Conservation (phyloP, 1,140 invertebrate genomes). For the Luehdorfia chinensis region DNA sequence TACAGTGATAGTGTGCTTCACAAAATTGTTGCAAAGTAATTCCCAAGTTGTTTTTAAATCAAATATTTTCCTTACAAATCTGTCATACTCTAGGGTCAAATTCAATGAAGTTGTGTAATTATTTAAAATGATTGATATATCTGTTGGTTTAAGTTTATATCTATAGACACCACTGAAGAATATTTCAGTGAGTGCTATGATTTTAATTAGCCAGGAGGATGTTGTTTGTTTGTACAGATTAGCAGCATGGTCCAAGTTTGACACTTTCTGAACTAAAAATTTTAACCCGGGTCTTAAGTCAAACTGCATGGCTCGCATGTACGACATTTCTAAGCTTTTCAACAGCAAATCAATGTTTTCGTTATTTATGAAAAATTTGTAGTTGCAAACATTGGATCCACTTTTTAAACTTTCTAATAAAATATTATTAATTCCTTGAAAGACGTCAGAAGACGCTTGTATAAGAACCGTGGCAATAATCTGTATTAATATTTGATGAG, state of each 20-base stretch:
- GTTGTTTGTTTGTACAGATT: slow-evolving; percentile 96
- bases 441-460: slow-evolving; percentile 78
- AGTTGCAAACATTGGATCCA: slow-evolving; percentile 73
- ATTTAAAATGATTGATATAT: slow-evolving; percentile 82
- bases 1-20: slow-evolving; percentile 58
- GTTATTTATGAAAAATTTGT: slow-evolving; percentile 74
- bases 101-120: slow-evolving; percentile 74
- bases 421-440: slow-evolving; percentile 78
- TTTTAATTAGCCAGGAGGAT: slow-evolving; percentile 92
- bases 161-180: slow-evolving; percentile 82
- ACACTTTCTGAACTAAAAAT: slow-evolving; percentile 95
- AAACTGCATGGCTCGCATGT: slow-evolving; percentile 89
- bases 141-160: slow-evolving; percentile 79
- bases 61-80: slow-evolving; percentile 77
- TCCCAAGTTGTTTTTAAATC: slow-evolving; percentile 80
- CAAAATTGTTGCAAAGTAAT: slow-evolving; percentile 76
- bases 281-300: slow-evolving; percentile 93
- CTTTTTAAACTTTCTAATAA: slow-evolving; percentile 78
- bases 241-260: slow-evolving; percentile 90
- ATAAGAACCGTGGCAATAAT: slow-evolving; percentile 92
- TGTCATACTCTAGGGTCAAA: slow-evolving; percentile 77
- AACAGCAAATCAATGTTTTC: slow-evolving; percentile 83
- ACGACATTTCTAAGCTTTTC: slow-evolving; percentile 88
- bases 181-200: slow-evolving; percentile 91
- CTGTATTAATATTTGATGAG: slow-evolving; percentile 94